phyloP scores from a whole-genome alignment of 2,113 vertebrate genomes.

The Tachuris rubrigastra region DNA sequence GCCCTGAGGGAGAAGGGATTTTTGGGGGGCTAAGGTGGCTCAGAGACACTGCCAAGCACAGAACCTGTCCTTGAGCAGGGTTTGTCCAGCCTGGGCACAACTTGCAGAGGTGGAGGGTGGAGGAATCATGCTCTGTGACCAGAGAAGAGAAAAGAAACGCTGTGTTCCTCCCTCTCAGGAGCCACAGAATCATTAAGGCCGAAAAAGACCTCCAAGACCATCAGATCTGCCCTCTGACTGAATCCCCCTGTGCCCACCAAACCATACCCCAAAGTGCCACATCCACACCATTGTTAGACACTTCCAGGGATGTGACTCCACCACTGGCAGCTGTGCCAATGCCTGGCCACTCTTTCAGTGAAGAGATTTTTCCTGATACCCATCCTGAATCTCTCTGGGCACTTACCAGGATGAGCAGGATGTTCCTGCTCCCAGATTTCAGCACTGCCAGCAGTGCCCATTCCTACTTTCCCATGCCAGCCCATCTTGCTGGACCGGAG shows the following conservation, averaged over 20 bases:
- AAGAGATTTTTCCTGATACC: too few relatives aligned
- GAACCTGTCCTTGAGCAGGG: background rate
- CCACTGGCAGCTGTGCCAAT: background rate
- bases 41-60: background rate
- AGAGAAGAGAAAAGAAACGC: background rate
- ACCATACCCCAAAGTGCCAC: too few relatives aligned
- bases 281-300: accelerated
- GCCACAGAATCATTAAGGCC: background rate
- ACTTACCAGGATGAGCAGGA: background rate
- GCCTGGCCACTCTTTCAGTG: background rate
- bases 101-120: background rate
- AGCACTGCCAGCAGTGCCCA: accelerated
- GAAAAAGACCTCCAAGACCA: background rate
- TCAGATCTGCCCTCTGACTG: background rate
- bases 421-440: accelerated
- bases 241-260: background rate
- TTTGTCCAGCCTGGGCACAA: background rate
- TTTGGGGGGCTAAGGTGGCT: background rate
- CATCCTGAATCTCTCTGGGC: background rate
- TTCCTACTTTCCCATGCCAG: background rate
- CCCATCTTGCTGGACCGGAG: accelerated
- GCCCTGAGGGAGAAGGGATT: background rate
- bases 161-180: background rate
- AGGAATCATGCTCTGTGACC: background rate
- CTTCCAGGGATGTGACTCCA: background rate